Evolutionary conservation across 2,797 vertebrate species (phyloP).

Genomic region (Anisognathus igniventris): DNA sequence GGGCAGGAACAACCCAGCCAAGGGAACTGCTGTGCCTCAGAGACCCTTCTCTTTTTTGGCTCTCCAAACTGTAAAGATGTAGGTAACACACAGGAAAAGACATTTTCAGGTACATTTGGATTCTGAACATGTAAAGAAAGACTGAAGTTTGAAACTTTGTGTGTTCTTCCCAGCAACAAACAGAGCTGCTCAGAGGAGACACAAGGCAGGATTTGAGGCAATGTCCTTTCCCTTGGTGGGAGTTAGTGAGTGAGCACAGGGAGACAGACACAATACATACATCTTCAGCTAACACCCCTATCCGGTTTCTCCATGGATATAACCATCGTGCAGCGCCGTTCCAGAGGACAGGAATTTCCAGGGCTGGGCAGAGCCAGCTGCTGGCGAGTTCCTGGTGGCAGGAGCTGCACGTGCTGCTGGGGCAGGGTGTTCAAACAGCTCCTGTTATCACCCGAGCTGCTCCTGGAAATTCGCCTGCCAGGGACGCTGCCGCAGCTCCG

Average conservation of each 20-base stretch:
- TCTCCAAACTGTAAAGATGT: background rate
- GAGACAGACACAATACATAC: fast-evolving
- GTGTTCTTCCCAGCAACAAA: background rate
- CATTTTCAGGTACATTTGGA: background rate
- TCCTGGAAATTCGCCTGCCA: background rate
- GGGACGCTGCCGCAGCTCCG: background rate
- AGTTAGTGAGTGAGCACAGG: fast-evolving
- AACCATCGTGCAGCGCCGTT: background rate
- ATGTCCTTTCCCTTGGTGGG: background rate
- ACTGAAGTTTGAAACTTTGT: background rate
- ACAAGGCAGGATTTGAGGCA: no score
- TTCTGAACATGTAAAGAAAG: background rate
- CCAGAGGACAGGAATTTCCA: background rate
- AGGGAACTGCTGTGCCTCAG: background rate
- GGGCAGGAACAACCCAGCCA: background rate
- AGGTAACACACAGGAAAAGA: background rate
- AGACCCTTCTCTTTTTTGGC: fast-evolving
- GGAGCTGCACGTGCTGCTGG: background rate
- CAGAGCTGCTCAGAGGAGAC: background rate
- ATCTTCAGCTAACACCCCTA: background rate
- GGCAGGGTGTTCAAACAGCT: background rate
- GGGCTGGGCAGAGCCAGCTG: background rate
- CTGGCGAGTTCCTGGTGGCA: background rate
- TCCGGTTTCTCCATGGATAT: background rate
- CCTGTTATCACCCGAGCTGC: background rate